A percentile compares a stretch with the other conserved stretches of the same genome.
Conservation (phyloP, 1,140 invertebrate genomes). For the Heliothis subflexa region DNA sequence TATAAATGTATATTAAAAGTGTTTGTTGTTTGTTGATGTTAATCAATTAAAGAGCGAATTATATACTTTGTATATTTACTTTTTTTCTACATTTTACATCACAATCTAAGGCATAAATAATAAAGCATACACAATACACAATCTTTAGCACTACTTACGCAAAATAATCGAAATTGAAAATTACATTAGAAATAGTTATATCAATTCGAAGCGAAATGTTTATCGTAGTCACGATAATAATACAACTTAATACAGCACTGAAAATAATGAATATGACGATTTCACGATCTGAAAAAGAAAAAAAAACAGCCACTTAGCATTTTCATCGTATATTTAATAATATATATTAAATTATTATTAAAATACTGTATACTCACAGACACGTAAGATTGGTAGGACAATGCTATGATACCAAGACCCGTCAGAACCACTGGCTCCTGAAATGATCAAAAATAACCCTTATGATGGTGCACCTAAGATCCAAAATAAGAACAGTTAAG, state of each 20-base stretch:
- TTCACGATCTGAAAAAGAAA: constrained; percentile 72
- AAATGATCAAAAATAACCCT: constrained; percentile 35
- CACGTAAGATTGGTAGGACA: constrained; percentile 69
- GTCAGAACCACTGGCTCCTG: constrained; percentile 63
- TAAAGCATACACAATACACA: too few relatives aligned
- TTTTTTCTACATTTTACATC: background rate
- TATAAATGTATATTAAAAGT: constrained; percentile 36
- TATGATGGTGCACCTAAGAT: too few relatives aligned
- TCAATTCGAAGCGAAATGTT: too few relatives aligned
- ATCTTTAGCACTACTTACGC: too few relatives aligned
- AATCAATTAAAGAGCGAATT: constrained; percentile 34
- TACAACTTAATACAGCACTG: constrained; percentile 60
- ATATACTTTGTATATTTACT: constrained; percentile 19
- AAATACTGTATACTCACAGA: constrained; percentile 56
- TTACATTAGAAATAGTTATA: too few relatives aligned
- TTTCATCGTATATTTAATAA: background rate
- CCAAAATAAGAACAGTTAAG: too few relatives aligned
- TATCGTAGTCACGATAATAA: background rate
- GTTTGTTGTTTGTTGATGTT: constrained; percentile 35
- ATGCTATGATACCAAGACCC: constrained; percentile 58
- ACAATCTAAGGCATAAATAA: too few relatives aligned
- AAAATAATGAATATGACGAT: constrained; percentile 72
- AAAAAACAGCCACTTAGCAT: background rate
- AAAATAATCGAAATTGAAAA: too few relatives aligned
- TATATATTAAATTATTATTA: background rate